Percentiles rank a stretch among this genome's conserved stretches.
These are phyloP conservation scores for Agrilus mali DNA, from an alignment of 2,888 invertebrate species.

Conservation along the genomic window DNA sequence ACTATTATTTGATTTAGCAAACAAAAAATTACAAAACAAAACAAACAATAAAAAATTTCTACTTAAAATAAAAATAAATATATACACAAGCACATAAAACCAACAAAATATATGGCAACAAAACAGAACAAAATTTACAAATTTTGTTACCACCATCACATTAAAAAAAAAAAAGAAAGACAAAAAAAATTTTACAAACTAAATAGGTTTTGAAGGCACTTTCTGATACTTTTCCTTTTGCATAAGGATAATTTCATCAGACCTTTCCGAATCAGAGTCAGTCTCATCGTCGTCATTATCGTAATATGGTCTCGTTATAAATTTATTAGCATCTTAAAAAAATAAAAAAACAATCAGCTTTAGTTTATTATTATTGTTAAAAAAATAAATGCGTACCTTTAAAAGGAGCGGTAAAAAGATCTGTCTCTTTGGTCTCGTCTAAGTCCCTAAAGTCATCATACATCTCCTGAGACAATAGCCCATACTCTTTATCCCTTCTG, in stretches of 20 bases:
- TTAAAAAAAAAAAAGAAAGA: too few species aligned
- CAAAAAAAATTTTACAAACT: neutral
- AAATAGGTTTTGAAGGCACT: conserved; percentile 5
- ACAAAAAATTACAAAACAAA: too few species aligned
- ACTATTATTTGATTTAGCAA: too few species aligned
- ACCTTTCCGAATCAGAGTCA: conserved; percentile 15
- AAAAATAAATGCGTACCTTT: conserved; percentile 16
- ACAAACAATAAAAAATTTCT: too few species aligned
- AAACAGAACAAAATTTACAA: too few species aligned
- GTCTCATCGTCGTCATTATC: conserved; percentile 51
- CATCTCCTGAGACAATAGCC: conserved; percentile 42
- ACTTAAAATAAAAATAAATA: too few species aligned
- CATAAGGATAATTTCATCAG: conserved; percentile 17
- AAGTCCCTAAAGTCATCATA: conserved; percentile 32
- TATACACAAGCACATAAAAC: too few species aligned
- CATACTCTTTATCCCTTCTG: conserved; percentile 38
- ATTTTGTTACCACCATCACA: too few species aligned
- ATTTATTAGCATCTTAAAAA: conserved; percentile 21
- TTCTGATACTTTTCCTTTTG: conserved; percentile 12
- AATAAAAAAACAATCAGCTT: conserved; percentile 1
- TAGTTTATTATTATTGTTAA: neutral
- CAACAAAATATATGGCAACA: too few species aligned
- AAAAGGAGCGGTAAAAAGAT: conserved; percentile 35
- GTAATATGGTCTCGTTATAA: conserved; percentile 48
- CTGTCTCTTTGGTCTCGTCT: conserved; percentile 38